These are phyloP conservation scores for Girardia tigrina DNA, from an alignment of 2,888 invertebrate genomes.

Conservation along the genomic window DNA sequence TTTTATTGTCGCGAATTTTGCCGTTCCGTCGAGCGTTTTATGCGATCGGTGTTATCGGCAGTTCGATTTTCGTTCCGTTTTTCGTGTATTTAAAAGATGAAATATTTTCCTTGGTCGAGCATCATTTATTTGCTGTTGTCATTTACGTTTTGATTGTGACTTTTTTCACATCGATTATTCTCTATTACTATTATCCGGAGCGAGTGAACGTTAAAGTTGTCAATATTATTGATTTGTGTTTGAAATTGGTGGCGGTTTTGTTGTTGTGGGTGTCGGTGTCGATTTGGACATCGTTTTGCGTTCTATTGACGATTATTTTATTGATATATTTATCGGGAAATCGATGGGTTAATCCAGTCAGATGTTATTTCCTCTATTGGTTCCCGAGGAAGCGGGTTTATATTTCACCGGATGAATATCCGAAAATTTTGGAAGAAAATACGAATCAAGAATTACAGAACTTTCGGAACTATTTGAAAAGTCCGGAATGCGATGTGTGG, in stretches of 20 bases:
- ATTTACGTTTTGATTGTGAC: not conserved
- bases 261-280: not conserved
- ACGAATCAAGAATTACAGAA: not conserved
- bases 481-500: not conserved
- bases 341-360: too few relatives aligned
- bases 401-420: not conserved
- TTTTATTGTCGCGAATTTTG: not conserved
- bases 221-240: not conserved
- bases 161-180: not conserved
- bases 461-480: not conserved
- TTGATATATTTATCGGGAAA: not conserved
- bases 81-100: not conserved
- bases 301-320: not conserved
- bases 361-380: too few relatives aligned
- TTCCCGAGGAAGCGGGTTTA: not conserved
- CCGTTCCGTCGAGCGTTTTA: not conserved
- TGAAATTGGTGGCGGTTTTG: not conserved
- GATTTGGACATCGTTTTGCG: not conserved
- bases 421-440: constrained; percentile 2
- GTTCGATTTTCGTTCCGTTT: not conserved
- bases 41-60: not conserved
- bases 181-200: not conserved
- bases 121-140: not conserved
- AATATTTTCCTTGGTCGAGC: not conserved
- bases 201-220: not conserved